Percentiles rank a stretch among this genome's conserved stretches.
Evolutionary conservation across 1,140 invertebrate genomes (phyloP).

Genomic region (Yoshiicerus persimilis): DNA sequence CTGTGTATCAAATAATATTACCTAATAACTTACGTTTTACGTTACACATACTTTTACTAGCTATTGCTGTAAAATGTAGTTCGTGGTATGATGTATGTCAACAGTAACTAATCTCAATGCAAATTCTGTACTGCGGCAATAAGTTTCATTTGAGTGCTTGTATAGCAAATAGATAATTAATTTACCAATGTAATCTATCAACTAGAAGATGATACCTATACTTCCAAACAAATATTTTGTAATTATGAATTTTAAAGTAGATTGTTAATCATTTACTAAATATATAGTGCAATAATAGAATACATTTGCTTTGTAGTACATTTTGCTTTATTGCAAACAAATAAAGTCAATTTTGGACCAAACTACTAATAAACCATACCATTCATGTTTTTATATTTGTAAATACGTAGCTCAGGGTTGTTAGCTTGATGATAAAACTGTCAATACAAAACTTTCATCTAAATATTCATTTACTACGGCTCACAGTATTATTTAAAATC

Average conservation of each 20-base stretch:
- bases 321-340: constrained; percentile 5
- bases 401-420: no score
- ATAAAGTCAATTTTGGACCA: constrained; percentile 12
- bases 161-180: neutral
- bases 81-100: neutral
- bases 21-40: neutral
- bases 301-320: neutral
- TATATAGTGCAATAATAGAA: neutral
- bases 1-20: neutral
- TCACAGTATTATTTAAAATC: neutral
- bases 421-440: no score
- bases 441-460: no score
- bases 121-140: neutral
- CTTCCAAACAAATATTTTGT: constrained; percentile 4
- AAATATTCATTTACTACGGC: no score
- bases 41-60: neutral
- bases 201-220: neutral
- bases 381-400: neutral
- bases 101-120: neutral
- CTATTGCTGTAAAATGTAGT: neutral
- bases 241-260: neutral
- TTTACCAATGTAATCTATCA: no score
- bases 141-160: neutral
- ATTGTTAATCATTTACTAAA: neutral
- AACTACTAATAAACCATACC: neutral